Evolutionary conservation across 2,113 vertebrate species (phyloP).

Genomic region (Gavia stellata): DNA sequence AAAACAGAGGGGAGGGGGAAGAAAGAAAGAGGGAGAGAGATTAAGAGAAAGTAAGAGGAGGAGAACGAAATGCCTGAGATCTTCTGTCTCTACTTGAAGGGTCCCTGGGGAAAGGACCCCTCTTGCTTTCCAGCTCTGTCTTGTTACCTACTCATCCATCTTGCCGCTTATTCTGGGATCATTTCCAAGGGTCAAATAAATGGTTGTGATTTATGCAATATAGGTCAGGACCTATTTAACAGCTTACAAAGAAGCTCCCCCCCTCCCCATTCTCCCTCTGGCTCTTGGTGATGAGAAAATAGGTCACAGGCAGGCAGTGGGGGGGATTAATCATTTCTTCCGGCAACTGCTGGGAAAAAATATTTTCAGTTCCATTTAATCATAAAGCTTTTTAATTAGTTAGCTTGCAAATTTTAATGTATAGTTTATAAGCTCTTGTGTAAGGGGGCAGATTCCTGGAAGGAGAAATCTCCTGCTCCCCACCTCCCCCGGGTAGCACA

Average conservation of each 20-base stretch:
- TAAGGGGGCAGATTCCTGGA: background rate
- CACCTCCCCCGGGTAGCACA: background rate
- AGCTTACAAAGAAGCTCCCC: background rate
- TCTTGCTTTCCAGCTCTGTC: slow-evolving; percentile 3
- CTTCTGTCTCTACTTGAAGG: background rate
- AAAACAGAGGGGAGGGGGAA: background rate
- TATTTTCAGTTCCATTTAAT: slow-evolving; percentile 70
- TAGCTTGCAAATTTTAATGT: slow-evolving; percentile 46
- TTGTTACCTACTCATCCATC: slow-evolving; percentile 29
- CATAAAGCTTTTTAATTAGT: slow-evolving; percentile 76
- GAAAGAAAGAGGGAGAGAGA: background rate
- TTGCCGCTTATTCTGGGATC: slow-evolving; percentile 7
- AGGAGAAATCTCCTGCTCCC: background rate
- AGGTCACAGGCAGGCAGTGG: slow-evolving; percentile 68
- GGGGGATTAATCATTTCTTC: slow-evolving; percentile 71
- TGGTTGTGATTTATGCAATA: slow-evolving; percentile 54
- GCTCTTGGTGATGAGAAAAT: slow-evolving; percentile 63
- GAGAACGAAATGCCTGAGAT: background rate
- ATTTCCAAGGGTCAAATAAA: slow-evolving; percentile 53
- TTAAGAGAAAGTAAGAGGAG: background rate
- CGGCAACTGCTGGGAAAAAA: slow-evolving; percentile 67
- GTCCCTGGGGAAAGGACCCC: background rate
- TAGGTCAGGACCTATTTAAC: slow-evolving; percentile 71
- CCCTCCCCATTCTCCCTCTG: background rate
- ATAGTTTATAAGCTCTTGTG: slow-evolving; percentile 4